Conservation (phyloP, 2,113 vertebrate genomes). For the Ursus arctos region DNA sequence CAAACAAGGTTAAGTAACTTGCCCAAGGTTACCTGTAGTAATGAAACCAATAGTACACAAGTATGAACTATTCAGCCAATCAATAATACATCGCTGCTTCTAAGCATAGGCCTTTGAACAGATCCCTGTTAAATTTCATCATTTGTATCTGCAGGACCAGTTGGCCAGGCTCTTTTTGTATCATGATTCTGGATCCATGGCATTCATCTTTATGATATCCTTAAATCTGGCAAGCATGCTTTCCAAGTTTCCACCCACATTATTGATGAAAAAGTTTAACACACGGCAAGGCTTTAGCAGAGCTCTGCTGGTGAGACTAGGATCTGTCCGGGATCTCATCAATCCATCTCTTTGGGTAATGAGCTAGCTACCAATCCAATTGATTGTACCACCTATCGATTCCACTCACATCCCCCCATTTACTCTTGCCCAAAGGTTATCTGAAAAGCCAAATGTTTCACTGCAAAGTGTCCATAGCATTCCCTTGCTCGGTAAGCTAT, state of each 20-base stretch:
- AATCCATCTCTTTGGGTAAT: slow-evolving; percentile 3
- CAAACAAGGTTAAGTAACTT: slow-evolving; percentile 5
- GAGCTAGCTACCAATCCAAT: slow-evolving; percentile 7
- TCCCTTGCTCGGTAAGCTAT: background rate
- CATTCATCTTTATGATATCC: slow-evolving; percentile 36
- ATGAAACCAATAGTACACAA: background rate
- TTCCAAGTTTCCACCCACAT: background rate
- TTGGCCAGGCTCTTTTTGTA: background rate
- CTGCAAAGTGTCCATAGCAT: slow-evolving; percentile 34
- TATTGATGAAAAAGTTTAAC: slow-evolving; percentile 56
- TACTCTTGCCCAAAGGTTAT: background rate
- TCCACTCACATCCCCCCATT: background rate
- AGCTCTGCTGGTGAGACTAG: background rate
- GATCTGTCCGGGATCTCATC: background rate
- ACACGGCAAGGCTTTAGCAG: slow-evolving; percentile 20
- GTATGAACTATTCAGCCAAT: background rate
- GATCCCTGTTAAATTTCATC: slow-evolving; percentile 24
- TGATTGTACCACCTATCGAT: slow-evolving; percentile 24
- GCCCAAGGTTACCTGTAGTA: background rate
- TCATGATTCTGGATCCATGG: slow-evolving; percentile 17
- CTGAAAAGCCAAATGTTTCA: slow-evolving; percentile 41
- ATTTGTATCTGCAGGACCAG: background rate
- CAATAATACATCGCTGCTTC: background rate
- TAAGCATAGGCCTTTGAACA: background rate
- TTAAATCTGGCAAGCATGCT: slow-evolving; percentile 49